A percentile compares a stretch with the other conserved stretches of the same genome.
Evolutionary conservation across 1,140 invertebrate species (phyloP).

Genomic region (Drosophila pandora): DNA sequence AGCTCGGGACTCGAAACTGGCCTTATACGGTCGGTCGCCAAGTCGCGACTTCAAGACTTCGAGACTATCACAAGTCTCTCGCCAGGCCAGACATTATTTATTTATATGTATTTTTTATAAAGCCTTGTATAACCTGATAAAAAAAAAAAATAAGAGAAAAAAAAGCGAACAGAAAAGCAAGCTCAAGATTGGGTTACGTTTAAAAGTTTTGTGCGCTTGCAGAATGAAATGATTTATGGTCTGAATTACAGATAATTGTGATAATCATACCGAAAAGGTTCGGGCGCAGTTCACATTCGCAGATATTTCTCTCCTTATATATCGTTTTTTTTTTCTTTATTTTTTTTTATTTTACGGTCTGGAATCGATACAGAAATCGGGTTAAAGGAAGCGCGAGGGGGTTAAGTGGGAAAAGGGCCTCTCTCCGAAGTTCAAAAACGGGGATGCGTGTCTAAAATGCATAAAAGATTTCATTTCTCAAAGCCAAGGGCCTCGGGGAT

Average conservation of each 20-base stretch:
- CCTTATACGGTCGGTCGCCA: slow-evolving; percentile 45
- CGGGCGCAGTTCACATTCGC: slow-evolving; percentile 62
- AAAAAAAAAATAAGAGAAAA: slow-evolving; percentile 15
- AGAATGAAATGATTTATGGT: slow-evolving; percentile 83
- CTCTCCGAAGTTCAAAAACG: slow-evolving; percentile 25
- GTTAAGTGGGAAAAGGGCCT: not conserved
- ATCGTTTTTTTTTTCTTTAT: not conserved
- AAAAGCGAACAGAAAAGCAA: slow-evolving; percentile 13
- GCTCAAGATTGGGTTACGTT: slow-evolving; percentile 73
- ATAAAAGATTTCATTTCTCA: slow-evolving; percentile 45
- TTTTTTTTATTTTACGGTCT: slow-evolving; percentile 21
- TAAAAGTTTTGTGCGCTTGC: slow-evolving; percentile 68
- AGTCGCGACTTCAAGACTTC: slow-evolving; percentile 1
- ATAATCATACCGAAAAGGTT: slow-evolving; percentile 82
- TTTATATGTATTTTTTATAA: slow-evolving; percentile 71
- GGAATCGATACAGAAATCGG: slow-evolving; percentile 71
- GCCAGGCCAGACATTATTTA: slow-evolving; percentile 58
- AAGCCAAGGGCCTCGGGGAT: not conserved
- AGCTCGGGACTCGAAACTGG: slow-evolving; percentile 6
- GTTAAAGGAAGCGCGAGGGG: slow-evolving; percentile 17
- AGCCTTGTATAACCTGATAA: slow-evolving; percentile 70
- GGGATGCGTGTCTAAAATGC: slow-evolving; percentile 61
- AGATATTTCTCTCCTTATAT: slow-evolving; percentile 45
- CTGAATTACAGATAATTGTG: slow-evolving; percentile 83
- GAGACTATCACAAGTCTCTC: slow-evolving; percentile 15